Evolutionary conservation across 1,140 invertebrate genomes (phyloP), one percentile per base, ranked within the genome.

Genomic region (Trichonephila clavata): DNA sequence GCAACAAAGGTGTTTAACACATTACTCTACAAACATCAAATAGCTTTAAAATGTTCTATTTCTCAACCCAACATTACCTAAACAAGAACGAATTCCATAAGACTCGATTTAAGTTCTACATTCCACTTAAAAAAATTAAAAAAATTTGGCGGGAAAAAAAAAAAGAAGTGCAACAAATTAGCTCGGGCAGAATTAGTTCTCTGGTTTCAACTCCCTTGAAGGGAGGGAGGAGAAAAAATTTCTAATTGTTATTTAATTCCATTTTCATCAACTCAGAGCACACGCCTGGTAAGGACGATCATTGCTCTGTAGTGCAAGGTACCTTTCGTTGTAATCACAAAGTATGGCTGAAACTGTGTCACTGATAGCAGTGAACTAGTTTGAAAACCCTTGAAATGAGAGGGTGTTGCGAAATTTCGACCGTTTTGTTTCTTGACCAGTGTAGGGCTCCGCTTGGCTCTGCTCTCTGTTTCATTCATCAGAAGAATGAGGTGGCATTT

Each of bases 351-450:
- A 71, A 39, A 77, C 24, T 77, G 68, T 77, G 68, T 77, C 68
- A 77, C 68, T 50, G 7, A 13, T 13, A 27, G 24, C 24, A 27
- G 68, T 77, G 68, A 77, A 77, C 68, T 77, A 77, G 68, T 77
- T 77, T 24, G 24, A 20, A 77, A 24, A 77, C 68, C 68, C 68
- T 77, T 77, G 68, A 77, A 77, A 77, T 13, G 68, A 21, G 68
- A 77, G 68, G 68, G 14, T 18, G 68, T 77, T 77, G 24, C 68
- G 68, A 77, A 77, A 77, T 27, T 65, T 16, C 27, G 24, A 32
- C 68, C 68, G 68, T 77, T 77, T 77, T 77, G 68, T 77, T 77
- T 77, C 68, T 77, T 77, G 68, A 77, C 68, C 68, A 77, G 68
- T 32, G 16, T 24, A 77, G 27, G 16, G 32, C 68, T 77, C 68